Evolutionary conservation across 2,888 invertebrate genomes (phyloP).

Genomic region (Conchocele bisecta): DNA sequence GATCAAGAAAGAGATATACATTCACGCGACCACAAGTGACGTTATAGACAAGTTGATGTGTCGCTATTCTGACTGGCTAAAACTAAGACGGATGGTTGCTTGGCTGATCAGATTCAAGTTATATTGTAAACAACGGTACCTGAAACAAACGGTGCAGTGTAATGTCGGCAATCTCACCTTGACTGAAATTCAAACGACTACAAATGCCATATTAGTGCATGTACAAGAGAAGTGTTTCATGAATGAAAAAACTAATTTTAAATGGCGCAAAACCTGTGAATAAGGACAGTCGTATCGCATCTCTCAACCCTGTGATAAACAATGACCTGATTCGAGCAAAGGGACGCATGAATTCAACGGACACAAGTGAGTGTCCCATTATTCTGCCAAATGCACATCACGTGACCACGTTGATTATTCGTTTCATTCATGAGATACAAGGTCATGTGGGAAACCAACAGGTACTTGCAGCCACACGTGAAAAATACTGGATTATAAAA

Average conservation of each 20-base stretch:
- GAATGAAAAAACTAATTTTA: constrained; percentile 2
- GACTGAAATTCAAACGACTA: constrained; percentile 11
- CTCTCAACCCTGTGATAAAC: constrained; percentile 9
- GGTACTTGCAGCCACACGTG: not conserved
- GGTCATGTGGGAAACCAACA: constrained; percentile 8
- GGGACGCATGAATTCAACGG: not conserved
- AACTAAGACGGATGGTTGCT: constrained; percentile 6
- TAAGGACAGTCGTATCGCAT: constrained; percentile 11
- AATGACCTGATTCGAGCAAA: constrained; percentile 1
- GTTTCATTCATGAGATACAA: not conserved
- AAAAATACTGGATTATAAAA: not conserved
- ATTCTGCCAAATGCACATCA: constrained; percentile 7
- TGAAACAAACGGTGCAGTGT: not conserved
- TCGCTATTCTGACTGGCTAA: constrained; percentile 8
- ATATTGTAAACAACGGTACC: constrained; percentile 11
- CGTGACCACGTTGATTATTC: constrained; percentile 13
- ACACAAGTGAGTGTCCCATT: not conserved
- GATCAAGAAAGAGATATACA: constrained; percentile 1
- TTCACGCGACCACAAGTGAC: not conserved
- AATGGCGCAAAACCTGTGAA: constrained; percentile 7
- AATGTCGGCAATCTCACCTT: constrained; percentile 9
- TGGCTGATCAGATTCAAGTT: constrained; percentile 16
- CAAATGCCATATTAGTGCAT: not conserved
- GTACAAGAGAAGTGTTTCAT: constrained; percentile 5
- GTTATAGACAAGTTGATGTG: not conserved